Base-by-base conservation (phyloP, 2,797 vertebrate species). In the Epinephelus awoara region DNA sequence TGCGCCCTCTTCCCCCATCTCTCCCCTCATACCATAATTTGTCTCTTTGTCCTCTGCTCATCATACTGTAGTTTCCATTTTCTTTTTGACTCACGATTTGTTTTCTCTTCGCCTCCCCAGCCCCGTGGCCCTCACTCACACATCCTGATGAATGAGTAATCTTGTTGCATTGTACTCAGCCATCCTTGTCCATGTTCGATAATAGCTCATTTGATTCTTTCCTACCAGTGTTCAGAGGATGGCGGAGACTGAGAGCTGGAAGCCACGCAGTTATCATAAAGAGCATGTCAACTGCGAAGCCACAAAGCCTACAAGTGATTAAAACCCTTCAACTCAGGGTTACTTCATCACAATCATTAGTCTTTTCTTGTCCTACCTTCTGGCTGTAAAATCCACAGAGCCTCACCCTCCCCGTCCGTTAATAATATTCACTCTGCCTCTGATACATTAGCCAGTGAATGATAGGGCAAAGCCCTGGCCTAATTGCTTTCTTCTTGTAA, bases 391-490 rank as follows among this genome's bases (percentile, higher is more conserved):
- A 92, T 82, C 89, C 88, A 89, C 83, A 87, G 73, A 88, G 89
- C 74, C 29, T 77, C 27, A 78, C 83, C 92, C 88, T 88, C 87
- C 87, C 82, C 51, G 51, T 89, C 86, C 85, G 86, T 91, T 92
- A 92, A 90, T 91, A 94, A 93, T 96, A 96, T 88, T 96, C 95
- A 91, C 92, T 92, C 87, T 86, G 94, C 93, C 91, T 92, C 94
- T 92, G 95, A 96, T 95, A 95, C 92, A 95, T 94, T 97, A 96
- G 91, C 17, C 85, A 85, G 82, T 95, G 95, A 97, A 94, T 84
- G 84, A 97, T 94, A 95, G 96, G 94, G 95, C 91, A 88, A 93
- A 96, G 95, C 96, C 94, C 94, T 87, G 93, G 92, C 87, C 90
- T 93, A 94, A 95, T 94, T 94, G 94, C 93, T 94, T 95, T 94